These are phyloP conservation scores for Orthosia incerta DNA, from an alignment of 2,888 invertebrate species.

Conservation along the genomic window DNA sequence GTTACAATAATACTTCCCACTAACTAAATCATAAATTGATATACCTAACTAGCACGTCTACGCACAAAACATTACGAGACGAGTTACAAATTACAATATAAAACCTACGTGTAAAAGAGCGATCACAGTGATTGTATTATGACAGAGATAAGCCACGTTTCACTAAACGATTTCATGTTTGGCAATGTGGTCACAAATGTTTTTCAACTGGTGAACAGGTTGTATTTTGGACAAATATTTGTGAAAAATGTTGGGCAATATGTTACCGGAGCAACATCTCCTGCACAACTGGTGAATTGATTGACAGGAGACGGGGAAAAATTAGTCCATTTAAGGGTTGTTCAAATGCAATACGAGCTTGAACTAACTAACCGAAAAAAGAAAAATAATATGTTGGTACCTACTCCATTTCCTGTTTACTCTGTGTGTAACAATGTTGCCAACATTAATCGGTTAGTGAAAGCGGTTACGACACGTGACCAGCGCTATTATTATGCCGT, in stretches of 20 bases:
- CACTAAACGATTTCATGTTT: constrained; percentile 32
- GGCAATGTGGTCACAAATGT: constrained; percentile 14
- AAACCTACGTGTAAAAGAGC: constrained; percentile 55
- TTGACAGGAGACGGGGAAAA: background rate
- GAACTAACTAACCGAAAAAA: no score
- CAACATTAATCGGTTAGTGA: constrained; percentile 21
- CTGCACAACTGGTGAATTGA: background rate
- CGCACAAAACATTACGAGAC: constrained; percentile 55
- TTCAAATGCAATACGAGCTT: background rate
- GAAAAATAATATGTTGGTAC: background rate
- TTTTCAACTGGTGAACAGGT: background rate
- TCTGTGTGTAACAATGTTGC: constrained; percentile 10
- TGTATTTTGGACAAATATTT: background rate
- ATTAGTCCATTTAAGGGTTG: no score
- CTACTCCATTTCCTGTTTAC: constrained; percentile 8
- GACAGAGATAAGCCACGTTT: constrained; percentile 57
- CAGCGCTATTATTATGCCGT: constrained; percentile 38
- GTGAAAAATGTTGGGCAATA: constrained; percentile 8
- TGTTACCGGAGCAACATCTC: background rate
- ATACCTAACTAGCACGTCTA: constrained; percentile 53
- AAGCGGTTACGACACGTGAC: constrained; percentile 41
- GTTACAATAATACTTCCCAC: constrained; percentile 50
- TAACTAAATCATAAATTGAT: constrained; percentile 28
- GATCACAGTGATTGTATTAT: constrained; percentile 59
- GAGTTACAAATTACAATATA: constrained; percentile 46